phyloP scores from a whole-genome alignment of 2,113 vertebrate species.

The Carassius gibelio region DNA sequence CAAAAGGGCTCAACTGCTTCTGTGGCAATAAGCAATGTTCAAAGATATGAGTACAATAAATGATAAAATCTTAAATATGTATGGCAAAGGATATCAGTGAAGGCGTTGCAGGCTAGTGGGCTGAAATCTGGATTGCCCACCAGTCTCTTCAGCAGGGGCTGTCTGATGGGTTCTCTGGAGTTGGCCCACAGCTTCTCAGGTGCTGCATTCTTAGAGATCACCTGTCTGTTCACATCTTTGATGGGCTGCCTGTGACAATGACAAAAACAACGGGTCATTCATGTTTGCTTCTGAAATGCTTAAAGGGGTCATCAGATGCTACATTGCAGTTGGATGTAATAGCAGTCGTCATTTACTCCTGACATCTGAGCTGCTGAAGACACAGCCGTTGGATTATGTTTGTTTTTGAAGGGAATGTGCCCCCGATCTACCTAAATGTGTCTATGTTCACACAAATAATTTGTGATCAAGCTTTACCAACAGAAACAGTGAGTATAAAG shows the following conservation, averaged over 20 bases:
- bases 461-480: no score
- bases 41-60: background rate
- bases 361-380: no score
- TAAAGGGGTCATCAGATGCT: no score
- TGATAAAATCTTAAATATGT: background rate
- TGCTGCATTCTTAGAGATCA: conserved; percentile 78
- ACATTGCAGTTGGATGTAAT: no score
- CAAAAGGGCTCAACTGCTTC: background rate
- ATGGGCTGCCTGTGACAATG: conserved; percentile 76
- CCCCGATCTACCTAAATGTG: no score
- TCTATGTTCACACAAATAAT: no score
- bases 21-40: background rate
- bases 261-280: conserved; percentile 11
- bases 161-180: conserved; percentile 87
- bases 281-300: background rate
- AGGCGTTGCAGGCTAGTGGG: conserved; percentile 86
- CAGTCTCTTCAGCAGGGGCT: conserved; percentile 84
- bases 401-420: no score
- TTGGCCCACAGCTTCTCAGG: conserved; percentile 84
- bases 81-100: conserved; percentile 90
- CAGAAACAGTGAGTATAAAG: no score
- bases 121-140: conserved; percentile 77
- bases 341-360: no score
- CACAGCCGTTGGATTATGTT: no score
- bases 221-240: conserved; percentile 84